phyloP scores from a whole-genome alignment of 64 coral and sea anemone species.

The Dendrophyllia cribrosa region DNA sequence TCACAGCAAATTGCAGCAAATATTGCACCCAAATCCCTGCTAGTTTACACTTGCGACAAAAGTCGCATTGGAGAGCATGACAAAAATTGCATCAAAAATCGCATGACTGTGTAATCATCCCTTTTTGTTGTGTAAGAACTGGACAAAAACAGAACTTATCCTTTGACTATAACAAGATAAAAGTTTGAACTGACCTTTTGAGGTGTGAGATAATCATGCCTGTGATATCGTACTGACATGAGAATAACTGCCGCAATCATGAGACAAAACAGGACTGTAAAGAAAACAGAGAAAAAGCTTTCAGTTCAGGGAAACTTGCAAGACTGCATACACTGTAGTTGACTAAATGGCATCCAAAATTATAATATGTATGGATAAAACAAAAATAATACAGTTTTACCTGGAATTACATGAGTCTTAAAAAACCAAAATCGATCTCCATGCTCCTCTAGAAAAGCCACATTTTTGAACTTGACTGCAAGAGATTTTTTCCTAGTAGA shows the following conservation, averaged over 20 bases:
- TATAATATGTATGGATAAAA: not conserved
- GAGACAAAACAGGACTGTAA: constrained; percentile 76
- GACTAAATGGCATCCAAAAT: too few relatives aligned
- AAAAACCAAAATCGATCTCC: constrained; percentile 93
- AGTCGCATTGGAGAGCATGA: too few relatives aligned
- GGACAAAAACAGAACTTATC: not conserved
- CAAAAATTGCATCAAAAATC: too few relatives aligned
- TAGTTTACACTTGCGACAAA: too few relatives aligned
- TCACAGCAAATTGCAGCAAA: too few relatives aligned
- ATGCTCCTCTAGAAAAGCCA: constrained; percentile 84
- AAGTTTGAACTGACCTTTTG: constrained; percentile 51
- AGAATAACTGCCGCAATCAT: constrained; percentile 53
- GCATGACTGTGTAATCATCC: too few relatives aligned
- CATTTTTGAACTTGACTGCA: constrained; percentile 64
- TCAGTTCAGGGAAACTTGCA: too few relatives aligned
- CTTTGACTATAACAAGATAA: not conserved
- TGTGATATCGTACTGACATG: constrained; percentile 69
- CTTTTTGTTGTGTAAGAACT: not conserved
- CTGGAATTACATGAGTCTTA: constrained; percentile 94
- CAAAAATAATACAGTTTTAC: constrained; percentile 39
- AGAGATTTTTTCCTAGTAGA: constrained; percentile 13
- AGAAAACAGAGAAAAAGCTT: not conserved
- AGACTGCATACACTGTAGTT: too few relatives aligned
- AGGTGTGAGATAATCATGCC: constrained; percentile 59
- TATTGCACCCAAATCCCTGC: too few relatives aligned